Conservation (phyloP, 1,140 invertebrate genomes). For the Papilio helenus region DNA sequence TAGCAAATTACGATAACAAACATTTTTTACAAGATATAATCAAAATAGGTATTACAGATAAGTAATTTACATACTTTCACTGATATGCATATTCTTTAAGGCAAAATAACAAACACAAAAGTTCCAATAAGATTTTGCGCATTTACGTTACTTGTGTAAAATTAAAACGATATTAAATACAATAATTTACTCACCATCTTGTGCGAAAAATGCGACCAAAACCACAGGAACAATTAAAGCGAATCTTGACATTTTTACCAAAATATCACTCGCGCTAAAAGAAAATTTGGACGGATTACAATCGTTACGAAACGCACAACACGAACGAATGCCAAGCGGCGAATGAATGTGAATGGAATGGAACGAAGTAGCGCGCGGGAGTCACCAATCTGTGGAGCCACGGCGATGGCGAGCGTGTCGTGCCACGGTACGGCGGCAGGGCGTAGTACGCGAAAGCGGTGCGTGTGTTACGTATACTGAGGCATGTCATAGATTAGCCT, state of each 20-base stretch:
- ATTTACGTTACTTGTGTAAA: background rate
- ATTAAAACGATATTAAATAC: background rate
- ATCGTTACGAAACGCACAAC: conserved; percentile 44
- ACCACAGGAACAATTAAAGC: conserved; percentile 65
- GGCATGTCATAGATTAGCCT: conserved; percentile 11
- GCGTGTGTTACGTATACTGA: conserved; percentile 22
- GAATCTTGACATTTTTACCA: conserved; percentile 66
- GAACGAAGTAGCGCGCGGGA: conserved; percentile 14
- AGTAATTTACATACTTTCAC: background rate
- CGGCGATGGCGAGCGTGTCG: background rate
- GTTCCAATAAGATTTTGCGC: background rate
- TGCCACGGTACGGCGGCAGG: background rate
- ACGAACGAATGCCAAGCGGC: conserved; percentile 50
- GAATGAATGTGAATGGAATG: conserved; percentile 31
- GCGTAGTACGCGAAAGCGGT: conserved; percentile 39
- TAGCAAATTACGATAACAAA: background rate
- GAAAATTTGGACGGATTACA: conserved; percentile 44
- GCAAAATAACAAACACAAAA: conserved; percentile 3
- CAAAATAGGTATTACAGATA: background rate
- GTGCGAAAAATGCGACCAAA: conserved; percentile 62
- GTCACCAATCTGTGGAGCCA: conserved; percentile 26
- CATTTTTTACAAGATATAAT: background rate
- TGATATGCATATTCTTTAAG: background rate
- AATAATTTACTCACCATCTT: conserved; percentile 60
- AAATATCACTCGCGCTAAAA: conserved; percentile 48